A percentile compares a stretch with the other conserved stretches of the same genome.
Evolutionary conservation across 2,113 vertebrate genomes (phyloP).

Genomic region (Riparia riparia): DNA sequence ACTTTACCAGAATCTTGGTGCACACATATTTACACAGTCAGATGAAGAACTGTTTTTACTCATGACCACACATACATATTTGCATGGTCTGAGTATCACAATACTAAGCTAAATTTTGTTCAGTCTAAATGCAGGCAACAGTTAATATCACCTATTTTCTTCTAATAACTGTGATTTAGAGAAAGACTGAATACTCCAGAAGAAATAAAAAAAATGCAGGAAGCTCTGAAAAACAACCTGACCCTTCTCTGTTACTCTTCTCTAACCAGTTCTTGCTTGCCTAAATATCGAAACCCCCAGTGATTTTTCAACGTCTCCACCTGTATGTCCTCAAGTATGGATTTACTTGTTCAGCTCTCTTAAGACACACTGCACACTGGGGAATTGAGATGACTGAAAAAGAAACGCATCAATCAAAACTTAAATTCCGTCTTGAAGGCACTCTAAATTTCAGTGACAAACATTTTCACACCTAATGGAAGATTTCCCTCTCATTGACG

Average conservation of each 20-base stretch:
- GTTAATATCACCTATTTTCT: background rate
- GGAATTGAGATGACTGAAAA: background rate
- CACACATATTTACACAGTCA: background rate
- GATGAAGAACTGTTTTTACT: background rate
- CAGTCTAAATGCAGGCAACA: background rate
- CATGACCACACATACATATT: background rate
- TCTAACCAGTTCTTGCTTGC: background rate
- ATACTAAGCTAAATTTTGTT: background rate
- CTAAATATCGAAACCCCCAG: background rate
- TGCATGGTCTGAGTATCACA: background rate
- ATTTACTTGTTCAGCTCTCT: background rate
- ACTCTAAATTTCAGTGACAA: background rate
- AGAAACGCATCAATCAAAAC: background rate
- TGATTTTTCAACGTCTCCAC: background rate
- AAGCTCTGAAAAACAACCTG: background rate
- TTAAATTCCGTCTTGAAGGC: background rate
- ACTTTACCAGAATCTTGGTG: background rate
- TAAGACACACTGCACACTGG: background rate
- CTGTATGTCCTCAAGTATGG: background rate
- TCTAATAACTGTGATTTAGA: background rate
- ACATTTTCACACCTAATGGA: background rate
- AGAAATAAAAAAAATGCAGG: background rate
- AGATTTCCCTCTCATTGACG: background rate
- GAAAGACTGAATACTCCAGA: background rate
- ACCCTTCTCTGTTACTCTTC: background rate